Evolutionary conservation across 2,888 invertebrate genomes (phyloP).

Genomic region (Kryphioiulus occultus): DNA sequence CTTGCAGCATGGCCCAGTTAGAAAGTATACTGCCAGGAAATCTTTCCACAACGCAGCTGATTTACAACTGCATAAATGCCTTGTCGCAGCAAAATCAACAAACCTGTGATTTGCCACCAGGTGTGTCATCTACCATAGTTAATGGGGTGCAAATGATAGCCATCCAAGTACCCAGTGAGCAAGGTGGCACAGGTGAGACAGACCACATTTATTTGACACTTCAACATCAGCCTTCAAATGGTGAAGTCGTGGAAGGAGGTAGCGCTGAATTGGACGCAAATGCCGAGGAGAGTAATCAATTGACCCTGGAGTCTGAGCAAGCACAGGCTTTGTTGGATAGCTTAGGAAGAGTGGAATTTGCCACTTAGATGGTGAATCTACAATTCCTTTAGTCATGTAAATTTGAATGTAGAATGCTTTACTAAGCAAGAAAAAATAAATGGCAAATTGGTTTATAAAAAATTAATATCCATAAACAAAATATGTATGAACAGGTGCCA

Average conservation of each 20-base stretch:
- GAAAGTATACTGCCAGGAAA: constrained; percentile 55
- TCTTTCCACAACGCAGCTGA: constrained; percentile 56
- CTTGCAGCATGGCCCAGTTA: constrained; percentile 55
- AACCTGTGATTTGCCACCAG: constrained; percentile 51
- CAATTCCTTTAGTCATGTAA: background rate
- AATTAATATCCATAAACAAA: background rate
- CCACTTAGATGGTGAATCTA: background rate
- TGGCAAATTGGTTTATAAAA: background rate
- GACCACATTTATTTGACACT: constrained; percentile 55
- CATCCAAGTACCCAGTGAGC: constrained; percentile 55
- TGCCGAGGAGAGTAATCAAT: constrained; percentile 35
- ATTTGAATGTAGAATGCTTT: background rate
- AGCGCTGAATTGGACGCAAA: background rate
- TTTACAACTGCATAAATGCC: constrained; percentile 57
- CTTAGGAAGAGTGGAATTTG: background rate
- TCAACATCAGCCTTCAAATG: constrained; percentile 52
- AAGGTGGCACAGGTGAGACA: constrained; percentile 51
- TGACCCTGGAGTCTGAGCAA: constrained; percentile 28
- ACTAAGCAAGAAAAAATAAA: background rate
- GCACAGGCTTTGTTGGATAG: background rate
- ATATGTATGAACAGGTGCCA: background rate
- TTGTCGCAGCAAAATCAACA: constrained; percentile 56
- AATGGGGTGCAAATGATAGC: constrained; percentile 55
- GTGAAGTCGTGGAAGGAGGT: background rate
- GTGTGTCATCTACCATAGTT: constrained; percentile 48